Percentiles rank a stretch among this genome's conserved stretches.
Conservation (phyloP, 2,888 invertebrate genomes). For the Mimachlamys varia region DNA sequence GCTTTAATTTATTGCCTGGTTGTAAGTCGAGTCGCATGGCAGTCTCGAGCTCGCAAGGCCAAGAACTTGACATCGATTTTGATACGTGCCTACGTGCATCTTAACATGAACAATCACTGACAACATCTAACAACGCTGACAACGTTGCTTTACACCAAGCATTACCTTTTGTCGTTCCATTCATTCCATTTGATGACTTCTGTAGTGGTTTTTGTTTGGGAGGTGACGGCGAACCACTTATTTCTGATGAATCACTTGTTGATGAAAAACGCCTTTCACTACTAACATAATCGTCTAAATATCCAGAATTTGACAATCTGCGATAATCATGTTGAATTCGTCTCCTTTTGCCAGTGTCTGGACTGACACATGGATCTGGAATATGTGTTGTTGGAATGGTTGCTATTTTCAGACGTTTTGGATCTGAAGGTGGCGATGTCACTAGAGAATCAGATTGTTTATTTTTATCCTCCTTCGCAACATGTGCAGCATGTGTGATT, state of each 20-base stretch:
- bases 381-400: conserved; percentile 50
- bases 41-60: neutral
- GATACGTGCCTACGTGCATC: neutral
- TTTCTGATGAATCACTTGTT: conserved; percentile 67
- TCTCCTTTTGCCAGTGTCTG: conserved; percentile 75
- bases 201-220: conserved; percentile 50
- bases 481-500: conserved; percentile 59
- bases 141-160: neutral
- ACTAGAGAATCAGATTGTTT: conserved; percentile 35
- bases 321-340: conserved; percentile 80
- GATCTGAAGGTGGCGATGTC: conserved; percentile 56
- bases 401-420: conserved; percentile 65
- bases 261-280: conserved; percentile 72
- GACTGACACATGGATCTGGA: conserved; percentile 66
- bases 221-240: conserved; percentile 63
- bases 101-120: neutral
- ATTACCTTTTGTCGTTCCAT: conserved; percentile 43
- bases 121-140: neutral
- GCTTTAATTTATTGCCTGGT: too few species aligned
- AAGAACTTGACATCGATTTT: neutral
- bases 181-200: conserved; percentile 11
- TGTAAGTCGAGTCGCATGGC: too few species aligned
- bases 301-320: conserved; percentile 79
- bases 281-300: conserved; percentile 78
- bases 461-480: conserved; percentile 50